Conservation (phyloP, 2,113 vertebrate genomes). For the Marcusenius ussheri region DNA sequence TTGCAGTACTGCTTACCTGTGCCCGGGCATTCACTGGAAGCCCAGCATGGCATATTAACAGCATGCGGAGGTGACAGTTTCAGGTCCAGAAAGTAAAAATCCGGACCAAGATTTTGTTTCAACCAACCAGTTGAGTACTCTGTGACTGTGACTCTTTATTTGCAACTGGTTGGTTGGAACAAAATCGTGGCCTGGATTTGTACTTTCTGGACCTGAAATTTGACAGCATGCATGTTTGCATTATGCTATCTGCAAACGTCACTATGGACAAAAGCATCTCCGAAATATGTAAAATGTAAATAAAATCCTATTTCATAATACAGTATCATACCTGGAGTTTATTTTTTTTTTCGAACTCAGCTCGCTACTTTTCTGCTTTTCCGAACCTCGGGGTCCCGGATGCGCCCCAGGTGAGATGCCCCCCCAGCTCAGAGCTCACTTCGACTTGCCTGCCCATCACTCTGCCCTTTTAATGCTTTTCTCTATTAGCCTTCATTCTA, state of each 20-base stretch:
- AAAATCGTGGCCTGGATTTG: too few relatives aligned
- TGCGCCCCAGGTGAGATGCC: not conserved
- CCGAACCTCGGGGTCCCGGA: not conserved
- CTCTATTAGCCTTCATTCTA: not conserved
- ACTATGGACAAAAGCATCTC: not conserved
- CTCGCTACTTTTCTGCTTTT: not conserved
- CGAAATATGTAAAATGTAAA: not conserved
- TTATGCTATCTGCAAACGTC: not conserved
- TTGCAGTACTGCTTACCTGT: not conserved
- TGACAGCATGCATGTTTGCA: not conserved
- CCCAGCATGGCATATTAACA: not conserved
- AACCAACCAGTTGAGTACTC: too few relatives aligned
- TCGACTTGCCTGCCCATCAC: not conserved
- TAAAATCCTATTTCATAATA: not conserved
- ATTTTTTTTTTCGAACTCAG: not conserved
- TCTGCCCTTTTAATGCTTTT: not conserved
- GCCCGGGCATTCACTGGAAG: not conserved
- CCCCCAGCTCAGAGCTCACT: not conserved
- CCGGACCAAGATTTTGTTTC: too few relatives aligned
- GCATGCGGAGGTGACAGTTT: not conserved
- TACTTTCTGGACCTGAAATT: too few relatives aligned
- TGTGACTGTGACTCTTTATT: too few relatives aligned
- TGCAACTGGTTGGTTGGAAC: too few relatives aligned
- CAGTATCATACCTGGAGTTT: not conserved
- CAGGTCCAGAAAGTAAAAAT: too few relatives aligned